Conservation (phyloP, 2,113 vertebrate species). For the Barnardius zonarius region DNA sequence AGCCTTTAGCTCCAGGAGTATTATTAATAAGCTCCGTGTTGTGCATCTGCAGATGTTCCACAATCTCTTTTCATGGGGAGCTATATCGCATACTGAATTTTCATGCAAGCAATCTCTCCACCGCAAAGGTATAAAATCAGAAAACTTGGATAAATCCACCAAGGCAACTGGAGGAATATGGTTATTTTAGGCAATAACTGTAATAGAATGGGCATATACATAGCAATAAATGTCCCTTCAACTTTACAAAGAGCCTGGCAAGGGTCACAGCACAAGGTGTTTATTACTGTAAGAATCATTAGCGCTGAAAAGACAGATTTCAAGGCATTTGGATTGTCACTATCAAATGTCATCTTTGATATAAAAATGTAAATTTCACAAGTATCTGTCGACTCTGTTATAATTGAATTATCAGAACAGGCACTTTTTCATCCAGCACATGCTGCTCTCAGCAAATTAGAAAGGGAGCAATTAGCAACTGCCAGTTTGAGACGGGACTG, state of each 20-base stretch:
- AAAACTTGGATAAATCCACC: background rate
- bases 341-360: slow-evolving; percentile 30
- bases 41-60: slow-evolving; percentile 2
- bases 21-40: background rate
- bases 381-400: background rate
- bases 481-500: background rate
- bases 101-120: background rate
- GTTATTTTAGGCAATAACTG: slow-evolving; percentile 22
- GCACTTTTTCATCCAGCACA: background rate
- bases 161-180: background rate
- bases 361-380: slow-evolving; percentile 33
- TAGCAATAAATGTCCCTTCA: background rate
- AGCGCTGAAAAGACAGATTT: background rate
- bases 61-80: background rate
- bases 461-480: background rate
- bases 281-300: background rate
- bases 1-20: background rate
- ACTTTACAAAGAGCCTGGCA: background rate
- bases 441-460: slow-evolving; percentile 14
- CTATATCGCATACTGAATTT: background rate
- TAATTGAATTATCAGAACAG: slow-evolving; percentile 8
- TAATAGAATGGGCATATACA: background rate
- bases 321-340: background rate
- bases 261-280: background rate
- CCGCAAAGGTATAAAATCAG: background rate